These are phyloP conservation scores for Hylyphantes graminicola DNA, from an alignment of 1,140 invertebrate genomes.

Conservation along the genomic window DNA sequence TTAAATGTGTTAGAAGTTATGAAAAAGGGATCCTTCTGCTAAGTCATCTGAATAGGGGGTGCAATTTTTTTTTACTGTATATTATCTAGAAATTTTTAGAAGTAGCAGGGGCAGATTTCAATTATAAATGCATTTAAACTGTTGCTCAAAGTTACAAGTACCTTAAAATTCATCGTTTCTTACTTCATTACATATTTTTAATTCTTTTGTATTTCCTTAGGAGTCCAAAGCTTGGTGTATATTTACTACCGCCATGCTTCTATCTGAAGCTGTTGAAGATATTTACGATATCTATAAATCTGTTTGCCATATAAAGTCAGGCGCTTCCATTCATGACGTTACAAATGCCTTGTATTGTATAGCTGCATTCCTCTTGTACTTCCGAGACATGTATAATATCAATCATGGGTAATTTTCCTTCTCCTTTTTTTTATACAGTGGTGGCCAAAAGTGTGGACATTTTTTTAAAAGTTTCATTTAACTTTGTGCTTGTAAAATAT, in stretches of 20 bases:
- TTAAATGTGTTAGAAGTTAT: no score
- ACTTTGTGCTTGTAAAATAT: no score
- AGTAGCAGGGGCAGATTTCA: not conserved
- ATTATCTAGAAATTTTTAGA: not conserved
- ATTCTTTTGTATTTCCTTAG: not conserved
- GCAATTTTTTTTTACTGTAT: no score
- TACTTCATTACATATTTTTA: no score
- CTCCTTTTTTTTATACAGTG: no score
- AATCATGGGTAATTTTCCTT: conserved; percentile 40
- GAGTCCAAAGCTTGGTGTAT: conserved; percentile 34
- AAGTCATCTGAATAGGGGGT: no score
- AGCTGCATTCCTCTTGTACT: conserved; percentile 42
- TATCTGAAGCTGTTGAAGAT: conserved; percentile 41
- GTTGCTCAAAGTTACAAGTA: not conserved
- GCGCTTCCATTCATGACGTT: conserved; percentile 23
- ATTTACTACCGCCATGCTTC: conserved; percentile 8
- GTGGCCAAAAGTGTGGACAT: no score
- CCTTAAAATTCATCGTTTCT: no score
- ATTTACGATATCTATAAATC: conserved; percentile 13
- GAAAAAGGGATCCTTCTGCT: no score
- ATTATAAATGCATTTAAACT: not conserved
- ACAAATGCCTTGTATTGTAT: conserved; percentile 44
- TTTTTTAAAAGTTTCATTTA: no score
- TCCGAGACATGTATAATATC: not conserved
- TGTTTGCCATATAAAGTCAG: not conserved